Base-by-base conservation (phyloP, 2,113 vertebrate species). In the Cettia cetti region DNA sequence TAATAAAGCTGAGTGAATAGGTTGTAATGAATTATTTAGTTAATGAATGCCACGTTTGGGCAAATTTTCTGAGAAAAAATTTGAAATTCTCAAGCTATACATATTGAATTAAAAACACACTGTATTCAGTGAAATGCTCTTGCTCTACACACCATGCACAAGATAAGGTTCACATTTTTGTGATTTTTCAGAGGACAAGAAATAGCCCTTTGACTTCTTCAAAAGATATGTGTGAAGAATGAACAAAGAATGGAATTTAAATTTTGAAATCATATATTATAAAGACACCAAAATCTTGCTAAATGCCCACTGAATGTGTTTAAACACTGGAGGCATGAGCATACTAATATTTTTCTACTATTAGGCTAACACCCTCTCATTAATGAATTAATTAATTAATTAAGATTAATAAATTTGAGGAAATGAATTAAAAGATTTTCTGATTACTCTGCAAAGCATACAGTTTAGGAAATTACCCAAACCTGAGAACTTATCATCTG, bases 21-120 rank as follows among this genome's bases (percentile, higher is more conserved):
- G 30, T 88, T 59, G 19, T 39, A 91, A 88, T 95, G 42, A 91
- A 95, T 96, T 94, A 92, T 95, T 96, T 90, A 92, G 27, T 54
- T 64, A 90, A 63, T 59, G 89, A 72, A 85, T 91, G 69, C 31
- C 57, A 76, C 12, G 8, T 88, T 86, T 33, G 39, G 63, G 75
- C 19, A 91, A 80, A 85, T 86, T 86, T 91, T 44, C 27, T 57
- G 28, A 74, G 42, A 89, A 90, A 86, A 92, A 90, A 7, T 35
- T 66, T 66, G 19, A 69, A 80, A 69, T 85, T 94, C 56, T 93
- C 42, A 66, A 74, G 30, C 12, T 78, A 44, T 77, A 40, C 45
- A 44, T 40, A 14, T 56, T 82, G 49, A 87, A 71, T 79, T 68
- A n/a, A 68, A 83, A 64, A 72, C 42, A 8, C 35, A 13, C 7